Percentiles rank a stretch among this genome's conserved stretches.
Evolutionary conservation across 1,140 invertebrate species (phyloP).

Genomic region (Penaeus indicus): DNA sequence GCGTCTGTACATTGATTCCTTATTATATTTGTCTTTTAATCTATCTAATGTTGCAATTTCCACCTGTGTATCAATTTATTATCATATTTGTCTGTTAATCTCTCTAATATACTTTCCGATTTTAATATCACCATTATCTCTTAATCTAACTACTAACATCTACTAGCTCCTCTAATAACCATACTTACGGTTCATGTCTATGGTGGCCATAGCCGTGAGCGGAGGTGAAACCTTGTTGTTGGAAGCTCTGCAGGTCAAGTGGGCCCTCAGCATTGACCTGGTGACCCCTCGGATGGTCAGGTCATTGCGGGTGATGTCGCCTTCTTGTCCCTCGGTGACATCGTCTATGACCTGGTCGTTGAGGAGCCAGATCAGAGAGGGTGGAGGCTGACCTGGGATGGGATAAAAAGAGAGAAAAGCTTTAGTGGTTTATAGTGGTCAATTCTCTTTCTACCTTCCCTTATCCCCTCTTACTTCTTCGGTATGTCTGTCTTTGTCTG

Average conservation of each 20-base stretch:
- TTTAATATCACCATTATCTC: too few species aligned
- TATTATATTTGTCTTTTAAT: too few species aligned
- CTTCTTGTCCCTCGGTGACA: constrained; percentile 30
- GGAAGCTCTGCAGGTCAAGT: constrained; percentile 50
- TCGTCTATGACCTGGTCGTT: constrained; percentile 47
- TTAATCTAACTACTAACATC: too few species aligned
- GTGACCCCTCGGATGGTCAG: constrained; percentile 46
- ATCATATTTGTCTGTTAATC: too few species aligned
- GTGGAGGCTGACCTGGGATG: constrained; percentile 33
- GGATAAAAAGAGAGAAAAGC: background rate
- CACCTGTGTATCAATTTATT: too few species aligned
- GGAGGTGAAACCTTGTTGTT: constrained; percentile 49
- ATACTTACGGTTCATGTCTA: constrained; percentile 57
- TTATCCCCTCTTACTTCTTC: too few species aligned
- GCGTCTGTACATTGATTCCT: too few species aligned
- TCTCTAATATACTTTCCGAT: too few species aligned
- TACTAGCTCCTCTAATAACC: too few species aligned
- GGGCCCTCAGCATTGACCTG: constrained; percentile 44
- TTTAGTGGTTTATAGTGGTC: background rate
- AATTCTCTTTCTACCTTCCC: too few species aligned
- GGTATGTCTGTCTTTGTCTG: too few species aligned
- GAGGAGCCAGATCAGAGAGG: constrained; percentile 42
- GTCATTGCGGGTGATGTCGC: constrained; percentile 45
- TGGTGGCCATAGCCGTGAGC: constrained; percentile 25
- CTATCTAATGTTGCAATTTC: too few species aligned